These are phyloP conservation scores for Dioctria rufipes DNA, from an alignment of 2,888 invertebrate species.

Conservation along the genomic window DNA sequence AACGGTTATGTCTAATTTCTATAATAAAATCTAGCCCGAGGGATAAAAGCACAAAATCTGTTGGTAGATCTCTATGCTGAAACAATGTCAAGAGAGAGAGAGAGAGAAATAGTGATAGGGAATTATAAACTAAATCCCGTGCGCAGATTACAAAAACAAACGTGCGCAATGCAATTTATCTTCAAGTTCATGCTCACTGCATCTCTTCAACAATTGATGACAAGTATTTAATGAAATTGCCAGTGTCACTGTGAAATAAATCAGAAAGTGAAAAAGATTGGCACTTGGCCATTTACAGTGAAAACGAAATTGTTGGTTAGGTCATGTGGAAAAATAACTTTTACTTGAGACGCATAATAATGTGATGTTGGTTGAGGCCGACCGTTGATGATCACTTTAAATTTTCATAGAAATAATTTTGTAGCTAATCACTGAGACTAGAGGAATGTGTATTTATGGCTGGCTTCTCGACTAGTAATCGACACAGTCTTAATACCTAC, in stretches of 20 bases:
- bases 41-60: not conserved
- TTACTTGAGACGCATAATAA: not conserved
- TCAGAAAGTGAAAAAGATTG: conserved; percentile 34
- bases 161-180: conserved; percentile 6
- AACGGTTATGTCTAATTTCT: not conserved
- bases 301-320: conserved; percentile 29
- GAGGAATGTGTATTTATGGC: too few relatives aligned
- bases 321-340: conserved; percentile 2
- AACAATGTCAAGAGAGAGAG: too few relatives aligned
- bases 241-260: conserved; percentile 18
- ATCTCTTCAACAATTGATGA: not conserved
- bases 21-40: not conserved
- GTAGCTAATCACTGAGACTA: too few relatives aligned
- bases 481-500: too few relatives aligned
- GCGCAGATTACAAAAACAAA: not conserved
- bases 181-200: conserved; percentile 36
- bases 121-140: conserved; percentile 2
- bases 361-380: too few relatives aligned
- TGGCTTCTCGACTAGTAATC: too few relatives aligned
- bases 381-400: too few relatives aligned
- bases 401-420: too few relatives aligned
- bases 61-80: not conserved
- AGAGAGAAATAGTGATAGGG: not conserved
- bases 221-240: conserved; percentile 13
- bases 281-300: conserved; percentile 29